phyloP scores from a whole-genome alignment of 2,888 invertebrate genomes.

The Meganola albula region DNA sequence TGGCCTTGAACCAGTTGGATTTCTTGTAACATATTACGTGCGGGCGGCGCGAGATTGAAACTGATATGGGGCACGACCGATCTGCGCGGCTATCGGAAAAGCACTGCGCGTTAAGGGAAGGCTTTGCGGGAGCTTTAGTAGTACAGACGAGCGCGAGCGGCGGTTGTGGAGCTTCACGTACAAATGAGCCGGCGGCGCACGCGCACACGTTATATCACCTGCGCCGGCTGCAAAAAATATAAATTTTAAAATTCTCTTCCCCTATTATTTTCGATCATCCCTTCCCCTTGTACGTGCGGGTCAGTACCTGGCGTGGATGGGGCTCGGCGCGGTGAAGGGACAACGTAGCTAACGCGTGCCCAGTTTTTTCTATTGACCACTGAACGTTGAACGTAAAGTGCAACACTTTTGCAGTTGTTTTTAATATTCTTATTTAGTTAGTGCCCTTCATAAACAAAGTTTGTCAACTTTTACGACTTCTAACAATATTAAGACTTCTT shows the following conservation, averaged over 20 bases:
- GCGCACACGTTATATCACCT: constrained; percentile 76
- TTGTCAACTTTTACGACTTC: no score
- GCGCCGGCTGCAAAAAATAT: constrained; percentile 78
- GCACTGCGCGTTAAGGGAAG: constrained; percentile 51
- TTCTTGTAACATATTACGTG: constrained; percentile 73
- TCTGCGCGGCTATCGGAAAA: constrained; percentile 54
- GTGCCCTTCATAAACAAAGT: no score
- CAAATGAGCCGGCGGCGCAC: constrained; percentile 73
- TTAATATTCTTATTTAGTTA: no score
- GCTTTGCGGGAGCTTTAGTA: constrained; percentile 49
- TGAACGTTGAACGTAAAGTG: constrained; percentile 41
- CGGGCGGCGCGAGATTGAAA: constrained; percentile 47
- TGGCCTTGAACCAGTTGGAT: constrained; percentile 75
- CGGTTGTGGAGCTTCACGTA: constrained; percentile 63
- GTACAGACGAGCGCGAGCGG: constrained; percentile 46
- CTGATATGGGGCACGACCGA: constrained; percentile 46
- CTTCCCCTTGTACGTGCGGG: constrained; percentile 73
- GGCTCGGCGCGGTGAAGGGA: constrained; percentile 38
- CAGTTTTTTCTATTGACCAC: constrained; percentile 66
- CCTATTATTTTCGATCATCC: constrained; percentile 78
- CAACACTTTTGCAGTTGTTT: no score
- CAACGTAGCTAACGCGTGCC: constrained; percentile 63
- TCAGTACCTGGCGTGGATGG: constrained; percentile 67
- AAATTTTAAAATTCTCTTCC: constrained; percentile 77
- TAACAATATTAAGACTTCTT: no score